Conservation (phyloP, 2,113 vertebrate species). For the Eretmodus cyanostictus region DNA sequence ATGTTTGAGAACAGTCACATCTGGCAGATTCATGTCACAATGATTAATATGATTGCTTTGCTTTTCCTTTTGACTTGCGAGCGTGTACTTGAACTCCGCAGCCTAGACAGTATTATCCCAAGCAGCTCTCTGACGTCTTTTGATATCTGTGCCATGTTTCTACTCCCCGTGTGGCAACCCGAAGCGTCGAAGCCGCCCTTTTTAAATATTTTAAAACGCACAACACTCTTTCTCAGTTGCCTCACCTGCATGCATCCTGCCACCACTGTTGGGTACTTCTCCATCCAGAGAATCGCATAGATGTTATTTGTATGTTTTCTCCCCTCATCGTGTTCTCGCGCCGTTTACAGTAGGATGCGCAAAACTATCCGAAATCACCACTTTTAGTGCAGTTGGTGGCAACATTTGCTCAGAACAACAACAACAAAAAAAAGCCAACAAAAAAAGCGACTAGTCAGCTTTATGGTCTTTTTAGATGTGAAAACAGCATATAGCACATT, state of each 20-base stretch:
- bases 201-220: constrained; percentile 13
- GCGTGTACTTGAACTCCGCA: not conserved
- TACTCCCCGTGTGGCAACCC: not conserved
- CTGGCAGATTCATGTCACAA: not conserved
- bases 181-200: not conserved
- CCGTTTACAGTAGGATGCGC: not conserved
- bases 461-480: not conserved
- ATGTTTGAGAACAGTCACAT: constrained; percentile 23
- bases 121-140: not conserved
- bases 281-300: not conserved
- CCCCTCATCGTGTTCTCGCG: not conserved
- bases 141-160: constrained; percentile 5
- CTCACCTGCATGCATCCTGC: constrained; percentile 7
- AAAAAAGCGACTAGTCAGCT: not conserved
- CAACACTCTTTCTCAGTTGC: not conserved
- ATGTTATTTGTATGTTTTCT: not conserved
- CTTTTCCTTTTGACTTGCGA: not conserved
- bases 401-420: not conserved
- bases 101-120: not conserved
- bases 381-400: not conserved
- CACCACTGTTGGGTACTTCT: not conserved
- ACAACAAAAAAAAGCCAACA: not conserved
- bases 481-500: not conserved
- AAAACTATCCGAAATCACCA: not conserved
- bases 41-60: not conserved